Evolutionary conservation across 2,113 vertebrate species (phyloP), one percentile per base, ranked within the genome.

Genomic region (Onychostoma macrolepis): DNA sequence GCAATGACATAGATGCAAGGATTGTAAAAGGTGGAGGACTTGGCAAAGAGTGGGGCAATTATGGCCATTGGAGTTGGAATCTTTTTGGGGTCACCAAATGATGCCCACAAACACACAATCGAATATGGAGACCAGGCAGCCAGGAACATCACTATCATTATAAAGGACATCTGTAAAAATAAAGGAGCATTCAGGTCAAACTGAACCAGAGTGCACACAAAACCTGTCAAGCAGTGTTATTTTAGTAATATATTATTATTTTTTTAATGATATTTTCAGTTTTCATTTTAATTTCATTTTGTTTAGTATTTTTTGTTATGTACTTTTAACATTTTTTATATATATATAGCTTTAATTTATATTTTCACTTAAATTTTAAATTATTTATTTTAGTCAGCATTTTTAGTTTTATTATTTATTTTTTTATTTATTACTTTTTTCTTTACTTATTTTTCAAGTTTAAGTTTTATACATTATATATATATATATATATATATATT

Each of bases 21-120:
- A 89, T 99, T 99, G 92, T 99, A 99, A 92, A 99, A 99, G 0
- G 98, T 99, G 89, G 98, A 99, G 21, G 98, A 99, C 88, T 99
- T 99, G 87, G 98, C 98, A 2, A 99, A 99, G 1, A 99, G 95
- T n/a, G 98, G 98, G 9, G 97, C 98, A 24, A 99, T 94, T 89
- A 99, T 97, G 36, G 98, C 98, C 98, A 99, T 94, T 1, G 96
- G 89, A 74, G 97, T 95, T 45, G 98, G 96, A 86, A 99, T 99
- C 83, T 92, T 95, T 92, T 90, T 93, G 0, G 98, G 97, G 89
- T 99, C 96, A 30, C 97, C 96, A 86, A 99, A 99, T 0, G 97
- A 98, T 71, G 98, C 96, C 98, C 98, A 99, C 30, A 99, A 95
- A 90, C 98, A 99, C 72, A 99, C 97, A 7, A 98, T 87, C 45